phyloP scores from a whole-genome alignment of 2,113 vertebrate species.

The Chaenocephalus aceratus region DNA sequence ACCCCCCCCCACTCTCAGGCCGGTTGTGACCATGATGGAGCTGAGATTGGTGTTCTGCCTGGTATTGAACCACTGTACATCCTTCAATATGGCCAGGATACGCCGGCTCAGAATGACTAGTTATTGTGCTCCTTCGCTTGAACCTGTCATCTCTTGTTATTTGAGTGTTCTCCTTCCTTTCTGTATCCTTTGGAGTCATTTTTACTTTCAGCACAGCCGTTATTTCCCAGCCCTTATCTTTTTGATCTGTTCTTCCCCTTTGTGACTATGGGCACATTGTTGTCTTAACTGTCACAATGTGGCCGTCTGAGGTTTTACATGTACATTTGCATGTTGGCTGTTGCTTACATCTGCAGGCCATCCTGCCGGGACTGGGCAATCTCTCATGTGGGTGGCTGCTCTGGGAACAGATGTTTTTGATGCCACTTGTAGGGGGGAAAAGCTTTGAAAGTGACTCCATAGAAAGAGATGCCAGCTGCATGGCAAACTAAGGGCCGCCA shows the following conservation, averaged over 20 bases:
- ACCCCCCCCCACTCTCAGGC: conserved; percentile 15
- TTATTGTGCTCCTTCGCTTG: conserved; percentile 11
- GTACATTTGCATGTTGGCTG: conserved; percentile 65
- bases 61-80: conserved; percentile 23
- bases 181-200: conserved; percentile 8
- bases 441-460: conserved; percentile 77
- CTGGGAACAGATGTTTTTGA: conserved; percentile 80
- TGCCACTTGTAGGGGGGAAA: conserved; percentile 69
- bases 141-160: conserved; percentile 22
- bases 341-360: conserved; percentile 68
- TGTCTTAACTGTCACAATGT: conserved; percentile 57
- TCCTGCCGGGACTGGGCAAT: conserved; percentile 47
- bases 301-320: conserved; percentile 66
- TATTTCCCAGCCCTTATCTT: conserved; percentile 11
- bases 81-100: conserved; percentile 18
- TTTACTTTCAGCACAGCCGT: conserved; percentile 11
- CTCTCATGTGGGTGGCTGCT: conserved; percentile 68
- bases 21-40: conserved; percentile 46
- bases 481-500: conserved; percentile 55
- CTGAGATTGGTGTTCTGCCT: conserved; percentile 47
- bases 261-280: conserved; percentile 45
- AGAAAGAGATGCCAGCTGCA: conserved; percentile 74
- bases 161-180: neutral
- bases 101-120: conserved; percentile 16
- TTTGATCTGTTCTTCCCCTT: neutral